These are phyloP conservation scores for Dasypus novemcinctus DNA, from an alignment of 2,113 vertebrate genomes.

Conservation along the genomic window DNA sequence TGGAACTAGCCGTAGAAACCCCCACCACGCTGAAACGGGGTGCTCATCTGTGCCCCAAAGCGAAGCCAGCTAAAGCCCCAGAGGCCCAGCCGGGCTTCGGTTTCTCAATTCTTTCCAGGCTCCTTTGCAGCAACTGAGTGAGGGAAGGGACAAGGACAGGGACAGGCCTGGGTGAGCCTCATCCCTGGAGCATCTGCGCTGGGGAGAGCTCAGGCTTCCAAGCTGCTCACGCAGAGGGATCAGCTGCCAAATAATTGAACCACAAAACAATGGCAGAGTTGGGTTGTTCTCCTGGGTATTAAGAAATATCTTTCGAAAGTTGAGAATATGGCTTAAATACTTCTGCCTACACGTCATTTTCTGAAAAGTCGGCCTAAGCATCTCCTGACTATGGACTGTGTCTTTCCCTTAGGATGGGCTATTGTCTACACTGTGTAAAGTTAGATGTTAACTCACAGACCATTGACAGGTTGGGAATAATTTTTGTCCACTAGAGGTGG, in stretches of 20 bases:
- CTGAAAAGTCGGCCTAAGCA: not conserved
- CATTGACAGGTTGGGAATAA: not conserved
- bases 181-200: not conserved
- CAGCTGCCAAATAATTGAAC: not conserved
- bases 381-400: not conserved
- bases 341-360: not conserved
- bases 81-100: not conserved
- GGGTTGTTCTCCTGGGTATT: not conserved
- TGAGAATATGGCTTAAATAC: not conserved
- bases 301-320: not conserved
- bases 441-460: not conserved
- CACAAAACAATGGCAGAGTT: not conserved
- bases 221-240: not conserved
- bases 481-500: not conserved
- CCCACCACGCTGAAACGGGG: not conserved
- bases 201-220: not conserved
- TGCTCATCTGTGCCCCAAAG: not conserved
- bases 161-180: not conserved
- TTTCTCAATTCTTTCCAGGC: not conserved
- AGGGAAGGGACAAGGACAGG: rapidly evolving
- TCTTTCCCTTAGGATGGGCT: not conserved
- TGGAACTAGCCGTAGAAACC: not conserved
- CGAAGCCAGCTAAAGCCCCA: not conserved
- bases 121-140: not conserved
- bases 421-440: not conserved